Base-by-base conservation (phyloP, 2,888 invertebrate species). In the Shargacucullia verbasci region DNA sequence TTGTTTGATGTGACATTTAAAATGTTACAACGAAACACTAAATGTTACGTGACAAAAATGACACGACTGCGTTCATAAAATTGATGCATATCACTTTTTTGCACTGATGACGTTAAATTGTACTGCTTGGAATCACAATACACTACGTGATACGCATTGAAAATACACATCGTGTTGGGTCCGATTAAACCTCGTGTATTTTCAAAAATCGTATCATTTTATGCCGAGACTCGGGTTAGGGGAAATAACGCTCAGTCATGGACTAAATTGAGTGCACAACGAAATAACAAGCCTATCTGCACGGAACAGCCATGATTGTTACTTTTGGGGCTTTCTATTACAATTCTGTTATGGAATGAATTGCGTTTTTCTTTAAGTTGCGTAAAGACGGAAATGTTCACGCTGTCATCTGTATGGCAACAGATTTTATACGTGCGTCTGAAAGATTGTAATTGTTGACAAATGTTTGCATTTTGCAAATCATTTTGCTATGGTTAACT, bases 161-260 rank as follows among this genome's bases (percentile, higher is more conserved):
- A 14, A 39, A 37, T 35, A 57, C 45, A 40, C 66, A 47, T 48
- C 47, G 44, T 64, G 65, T 39, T 34, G 15, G 47, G 59, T 48
- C 65, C 52, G 59, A 53, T 55, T 40, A 44, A 56, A 59, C 38
- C 43, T 44, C 55, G 52, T 44, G 57, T 38, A 53, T 59, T 59
- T 49, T 37, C 20, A 53, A 43, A 53, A 53, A 49, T 33, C 29
- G 40, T 53, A 47, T 20, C 40, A 38, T 44, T 53, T 27, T 20
- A 47, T 64, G 54, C 56, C 60, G 52, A 59, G 57, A 0, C 15
- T 27, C 44, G 31, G 39, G 35, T 40, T 50, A 62, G 81, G 81
- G 82, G 52, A 70, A 70, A 80, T 80, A 68, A 34, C 38, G 84
- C 80, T 48, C 39, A 70, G 76, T 86, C 84, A 85, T 62, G 66